Evolutionary conservation across 1,140 invertebrate species (phyloP), one percentile per base, ranked within the genome.

Genomic region (Yoshiicerus persimilis): DNA sequence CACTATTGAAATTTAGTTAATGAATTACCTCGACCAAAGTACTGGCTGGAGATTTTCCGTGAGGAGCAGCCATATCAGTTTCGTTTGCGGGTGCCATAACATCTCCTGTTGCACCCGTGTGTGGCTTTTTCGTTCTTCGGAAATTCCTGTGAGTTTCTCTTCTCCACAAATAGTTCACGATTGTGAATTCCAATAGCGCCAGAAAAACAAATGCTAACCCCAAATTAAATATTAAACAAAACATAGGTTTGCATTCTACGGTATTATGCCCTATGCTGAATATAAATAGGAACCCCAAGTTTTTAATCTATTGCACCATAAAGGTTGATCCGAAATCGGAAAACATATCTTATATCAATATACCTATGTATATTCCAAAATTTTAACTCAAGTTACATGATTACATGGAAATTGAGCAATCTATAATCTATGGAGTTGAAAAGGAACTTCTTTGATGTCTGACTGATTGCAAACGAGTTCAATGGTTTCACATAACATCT

Each of bases 101-200:
- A 20, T 64, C 84, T 32, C n/a, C 41, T 56, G 84, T 86, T 86
- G 84, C 56, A 27, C 83, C 11, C 39, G 38, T 2, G 8, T 84
- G 34, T 27, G 13, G 20, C 9, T 62, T 66, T 86, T 86, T 86
- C 13, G 56, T 36, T 11, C 84, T 30, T 23, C 56, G 47, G 13
- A 86, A 86, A 34, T 86, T 86, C 20, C 84, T 41, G 10, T 86
- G 84, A 56, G 56, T 70, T 77, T 87, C 86, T 87, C 92, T 93
- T 34, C 93, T 89, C 92, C 93, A 94, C 91, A 93, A 92, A 90
- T 93, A 94, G 88, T 93, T 93, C 30, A 94, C 93, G 25, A 93
- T 91, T 1, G 93, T 93, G 90, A 94, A 94, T 90, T 94, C 93
- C 87, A 94, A 90, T n/a, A 94, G 91, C 8, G 93, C 93, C 70